Conservation (phyloP, 2,888 invertebrate species). For the Operophtera brumata region DNA sequence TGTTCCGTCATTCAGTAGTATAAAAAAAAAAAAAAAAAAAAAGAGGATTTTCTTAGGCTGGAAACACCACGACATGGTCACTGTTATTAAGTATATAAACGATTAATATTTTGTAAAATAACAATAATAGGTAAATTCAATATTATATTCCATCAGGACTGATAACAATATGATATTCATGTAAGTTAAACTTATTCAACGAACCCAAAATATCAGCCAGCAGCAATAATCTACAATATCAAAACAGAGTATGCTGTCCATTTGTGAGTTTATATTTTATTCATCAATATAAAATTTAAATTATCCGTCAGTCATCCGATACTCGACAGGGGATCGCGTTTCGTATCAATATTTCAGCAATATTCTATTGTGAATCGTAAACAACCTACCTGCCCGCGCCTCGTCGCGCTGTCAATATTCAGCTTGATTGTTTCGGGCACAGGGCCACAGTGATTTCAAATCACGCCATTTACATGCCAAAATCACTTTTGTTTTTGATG, state of each 20-base stretch:
- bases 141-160: no score
- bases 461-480: constrained; percentile 9
- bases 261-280: constrained; percentile 34
- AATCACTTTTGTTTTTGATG: not conserved
- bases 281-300: constrained; percentile 34
- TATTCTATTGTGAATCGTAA: constrained; percentile 31
- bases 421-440: constrained; percentile 18
- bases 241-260: constrained; percentile 20
- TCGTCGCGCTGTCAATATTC: constrained; percentile 22
- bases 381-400: constrained; percentile 18
- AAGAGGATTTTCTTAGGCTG: no score
- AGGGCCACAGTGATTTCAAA: constrained; percentile 5
- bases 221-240: constrained; percentile 5
- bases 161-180: no score
- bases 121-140: no score
- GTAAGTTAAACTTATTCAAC: no score
- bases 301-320: constrained; percentile 27
- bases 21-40: no score
- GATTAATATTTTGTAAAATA: no score
- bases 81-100: no score
- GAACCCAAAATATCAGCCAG: no score
- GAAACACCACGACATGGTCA: no score
- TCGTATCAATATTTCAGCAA: constrained; percentile 30
- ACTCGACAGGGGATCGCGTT: constrained; percentile 15
- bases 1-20: no score